A percentile compares a stretch with the other conserved stretches of the same genome.
phyloP scores from a whole-genome alignment of 2,888 invertebrate species.

The Zelleria hepariella region DNA sequence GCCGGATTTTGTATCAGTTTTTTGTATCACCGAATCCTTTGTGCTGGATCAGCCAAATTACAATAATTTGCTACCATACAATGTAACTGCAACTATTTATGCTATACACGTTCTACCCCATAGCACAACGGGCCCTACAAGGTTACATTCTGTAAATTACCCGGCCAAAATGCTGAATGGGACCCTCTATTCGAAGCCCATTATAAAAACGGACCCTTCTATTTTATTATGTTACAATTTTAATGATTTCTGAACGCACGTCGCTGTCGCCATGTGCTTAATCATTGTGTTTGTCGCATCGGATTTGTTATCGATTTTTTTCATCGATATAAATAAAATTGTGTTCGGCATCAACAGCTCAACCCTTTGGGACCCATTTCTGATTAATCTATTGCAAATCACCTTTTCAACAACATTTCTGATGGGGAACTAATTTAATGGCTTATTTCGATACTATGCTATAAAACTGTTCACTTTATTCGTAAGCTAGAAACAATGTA shows the following conservation, averaged over 20 bases:
- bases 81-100: constrained; percentile 53
- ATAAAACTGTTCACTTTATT: too few species aligned
- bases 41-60: constrained; percentile 45
- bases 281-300: constrained; percentile 19
- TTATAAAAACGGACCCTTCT: constrained; percentile 49
- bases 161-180: constrained; percentile 42
- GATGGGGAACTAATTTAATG: not conserved
- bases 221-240: constrained; percentile 63
- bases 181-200: constrained; percentile 54
- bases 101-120: constrained; percentile 23
- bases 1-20: not conserved
- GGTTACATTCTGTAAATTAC: constrained; percentile 53
- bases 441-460: too few species aligned
- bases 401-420: not conserved
- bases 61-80: constrained; percentile 52
- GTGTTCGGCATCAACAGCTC: not conserved
- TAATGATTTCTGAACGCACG: constrained; percentile 41
- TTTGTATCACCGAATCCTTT: constrained; percentile 22
- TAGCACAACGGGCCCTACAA: constrained; percentile 25
- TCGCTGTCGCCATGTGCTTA: constrained; percentile 1
- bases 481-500: too few species aligned
- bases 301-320: constrained; percentile 19
- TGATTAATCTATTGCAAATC: not conserved
- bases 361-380: not conserved
- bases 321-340: constrained; percentile 13